Percentiles rank a stretch among this genome's conserved stretches.
These are phyloP conservation scores for Nycticorax nycticorax DNA, from an alignment of 2,113 vertebrate species.

Conservation along the genomic window DNA sequence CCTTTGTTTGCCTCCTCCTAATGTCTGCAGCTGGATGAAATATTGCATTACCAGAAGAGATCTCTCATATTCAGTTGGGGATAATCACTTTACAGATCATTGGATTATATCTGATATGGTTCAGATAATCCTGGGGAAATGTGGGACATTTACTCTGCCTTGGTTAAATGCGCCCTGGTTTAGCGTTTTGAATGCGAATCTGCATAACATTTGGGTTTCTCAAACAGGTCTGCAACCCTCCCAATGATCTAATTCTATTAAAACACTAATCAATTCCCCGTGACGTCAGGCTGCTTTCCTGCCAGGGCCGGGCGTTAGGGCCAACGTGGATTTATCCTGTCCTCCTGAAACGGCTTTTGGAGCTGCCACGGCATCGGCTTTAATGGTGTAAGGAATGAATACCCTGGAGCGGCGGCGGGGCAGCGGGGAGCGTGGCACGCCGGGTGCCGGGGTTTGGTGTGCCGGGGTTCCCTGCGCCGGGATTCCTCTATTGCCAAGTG, in stretches of 20 bases:
- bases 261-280: constrained; percentile 13
- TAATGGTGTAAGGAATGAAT: background rate
- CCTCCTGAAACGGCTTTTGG: background rate
- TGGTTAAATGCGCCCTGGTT: constrained; percentile 20
- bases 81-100: constrained; percentile 58
- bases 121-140: constrained; percentile 51
- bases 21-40: constrained; percentile 78
- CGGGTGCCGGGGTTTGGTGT: background rate
- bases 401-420: fast-evolving
- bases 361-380: background rate
- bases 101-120: constrained; percentile 59
- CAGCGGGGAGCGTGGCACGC: background rate
- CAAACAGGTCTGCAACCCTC: constrained; percentile 30
- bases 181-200: constrained; percentile 7
- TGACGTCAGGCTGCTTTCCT: constrained; percentile 19
- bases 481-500: background rate
- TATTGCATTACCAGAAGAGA: constrained; percentile 70
- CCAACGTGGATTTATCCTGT: background rate
- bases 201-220: constrained; percentile 37
- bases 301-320: background rate
- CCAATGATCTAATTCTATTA: constrained; percentile 51
- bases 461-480: fast-evolving
- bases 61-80: constrained; percentile 61
- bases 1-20: constrained; percentile 78
- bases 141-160: constrained; percentile 13